These are phyloP conservation scores for Melanaphis sacchari DNA, from an alignment of 1,140 invertebrate genomes.

Conservation along the genomic window DNA sequence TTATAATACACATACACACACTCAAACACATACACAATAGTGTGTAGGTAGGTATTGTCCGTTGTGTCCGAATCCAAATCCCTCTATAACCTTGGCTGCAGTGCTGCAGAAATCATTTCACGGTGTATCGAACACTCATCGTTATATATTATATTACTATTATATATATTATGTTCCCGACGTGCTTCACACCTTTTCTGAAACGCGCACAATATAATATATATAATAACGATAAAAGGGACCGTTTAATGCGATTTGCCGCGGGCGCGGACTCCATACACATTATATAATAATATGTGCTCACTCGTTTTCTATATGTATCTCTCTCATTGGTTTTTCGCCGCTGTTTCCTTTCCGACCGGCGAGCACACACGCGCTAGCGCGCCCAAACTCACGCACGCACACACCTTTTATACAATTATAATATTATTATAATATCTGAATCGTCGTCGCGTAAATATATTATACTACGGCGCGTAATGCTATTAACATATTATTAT, in stretches of 20 bases:
- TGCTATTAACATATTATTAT: constrained; percentile 27
- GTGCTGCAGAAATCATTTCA: constrained; percentile 43
- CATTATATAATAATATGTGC: not conserved
- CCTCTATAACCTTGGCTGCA: not conserved
- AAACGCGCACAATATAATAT: constrained; percentile 21
- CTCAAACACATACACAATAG: not conserved
- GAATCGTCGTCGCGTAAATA: not conserved
- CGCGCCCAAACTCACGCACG: not conserved
- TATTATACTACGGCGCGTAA: not conserved
- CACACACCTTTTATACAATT: not conserved
- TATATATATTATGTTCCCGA: not conserved
- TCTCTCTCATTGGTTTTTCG: not conserved
- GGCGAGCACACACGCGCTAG: not conserved
- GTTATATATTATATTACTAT: not conserved
- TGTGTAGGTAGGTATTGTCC: not conserved
- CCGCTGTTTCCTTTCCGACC: not conserved
- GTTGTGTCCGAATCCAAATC: constrained; percentile 8
- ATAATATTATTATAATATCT: not conserved
- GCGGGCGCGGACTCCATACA: not conserved
- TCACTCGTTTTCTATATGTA: not conserved
- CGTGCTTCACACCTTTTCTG: constrained; percentile 34
- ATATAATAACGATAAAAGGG: constrained; percentile 11
- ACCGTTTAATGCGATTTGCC: constrained; percentile 45
- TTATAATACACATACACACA: not conserved
- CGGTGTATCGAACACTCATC: constrained; percentile 29